phyloP scores from a whole-genome alignment of 2,888 invertebrate genomes.

The Iselma pallidipennis region DNA sequence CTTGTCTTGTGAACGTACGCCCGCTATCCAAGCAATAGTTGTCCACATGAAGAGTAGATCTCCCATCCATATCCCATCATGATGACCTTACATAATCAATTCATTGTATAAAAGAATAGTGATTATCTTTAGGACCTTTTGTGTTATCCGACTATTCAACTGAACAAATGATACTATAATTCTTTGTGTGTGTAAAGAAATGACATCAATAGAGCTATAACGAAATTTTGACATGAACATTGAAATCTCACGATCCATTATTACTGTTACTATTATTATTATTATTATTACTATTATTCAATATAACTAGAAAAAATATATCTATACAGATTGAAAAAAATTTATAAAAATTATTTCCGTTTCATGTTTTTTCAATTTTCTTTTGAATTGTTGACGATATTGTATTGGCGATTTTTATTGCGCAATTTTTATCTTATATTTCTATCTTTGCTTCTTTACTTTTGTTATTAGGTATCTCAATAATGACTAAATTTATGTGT shows the following conservation, averaged over 20 bases:
- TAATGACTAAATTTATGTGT: not conserved
- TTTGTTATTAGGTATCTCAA: not conserved
- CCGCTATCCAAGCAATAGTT: not conserved
- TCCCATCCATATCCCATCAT: not conserved
- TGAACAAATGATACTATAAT: conserved; percentile 21
- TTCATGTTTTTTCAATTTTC: not conserved
- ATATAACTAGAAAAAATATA: no score
- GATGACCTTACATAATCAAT: conserved; percentile 35
- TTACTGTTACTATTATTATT: not conserved
- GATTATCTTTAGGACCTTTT: conserved; percentile 29
- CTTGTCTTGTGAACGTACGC: conserved; percentile 22
- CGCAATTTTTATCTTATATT: no score
- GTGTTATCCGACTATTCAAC: conserved; percentile 26
- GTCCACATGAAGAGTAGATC: not conserved
- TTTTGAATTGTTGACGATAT: no score
- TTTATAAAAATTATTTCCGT: no score
- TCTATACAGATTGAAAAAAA: no score
- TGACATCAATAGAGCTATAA: conserved; percentile 21
- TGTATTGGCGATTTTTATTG: no score
- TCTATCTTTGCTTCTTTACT: no score
- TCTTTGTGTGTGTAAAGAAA: conserved; percentile 17
- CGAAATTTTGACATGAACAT: conserved; percentile 18
- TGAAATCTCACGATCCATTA: conserved; percentile 11
- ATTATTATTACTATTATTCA: not conserved
- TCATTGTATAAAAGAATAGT: conserved; percentile 35